Conservation (phyloP, 2,797 vertebrate genomes). For the Halcyon smyrnensis region DNA sequence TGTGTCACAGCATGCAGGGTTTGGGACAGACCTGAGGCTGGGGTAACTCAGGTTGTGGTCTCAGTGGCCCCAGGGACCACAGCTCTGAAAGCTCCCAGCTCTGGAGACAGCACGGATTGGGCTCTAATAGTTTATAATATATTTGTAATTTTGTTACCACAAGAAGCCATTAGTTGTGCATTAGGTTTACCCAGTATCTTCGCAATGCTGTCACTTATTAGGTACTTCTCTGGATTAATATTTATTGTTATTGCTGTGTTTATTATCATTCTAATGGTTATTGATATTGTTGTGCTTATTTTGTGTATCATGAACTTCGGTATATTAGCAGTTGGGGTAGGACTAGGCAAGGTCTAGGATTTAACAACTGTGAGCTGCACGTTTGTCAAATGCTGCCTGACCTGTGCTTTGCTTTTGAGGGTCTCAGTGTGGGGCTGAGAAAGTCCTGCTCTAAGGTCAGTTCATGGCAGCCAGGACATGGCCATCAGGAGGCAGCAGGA, state of each 20-base stretch:
- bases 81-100: background rate
- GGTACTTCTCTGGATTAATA: background rate
- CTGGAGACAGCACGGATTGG: background rate
- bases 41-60: background rate
- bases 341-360: background rate
- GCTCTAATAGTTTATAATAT: background rate
- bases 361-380: background rate
- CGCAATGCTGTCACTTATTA: background rate
- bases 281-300: slow-evolving; percentile 1
- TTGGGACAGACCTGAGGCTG: background rate
- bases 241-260: background rate
- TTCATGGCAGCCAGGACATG: accelerated
- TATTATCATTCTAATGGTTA: background rate
- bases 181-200: background rate
- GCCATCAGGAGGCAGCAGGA: background rate
- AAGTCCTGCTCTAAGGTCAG: background rate
- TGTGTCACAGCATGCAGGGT: too few species aligned
- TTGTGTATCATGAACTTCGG: background rate
- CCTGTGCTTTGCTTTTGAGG: background rate
- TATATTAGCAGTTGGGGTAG: background rate
- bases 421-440: background rate
- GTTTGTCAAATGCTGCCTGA: background rate
- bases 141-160: background rate
- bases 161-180: background rate
- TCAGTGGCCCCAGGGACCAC: background rate